These are phyloP conservation scores for Archivesica marissinica DNA, from an alignment of 1,140 invertebrate species.

Conservation along the genomic window DNA sequence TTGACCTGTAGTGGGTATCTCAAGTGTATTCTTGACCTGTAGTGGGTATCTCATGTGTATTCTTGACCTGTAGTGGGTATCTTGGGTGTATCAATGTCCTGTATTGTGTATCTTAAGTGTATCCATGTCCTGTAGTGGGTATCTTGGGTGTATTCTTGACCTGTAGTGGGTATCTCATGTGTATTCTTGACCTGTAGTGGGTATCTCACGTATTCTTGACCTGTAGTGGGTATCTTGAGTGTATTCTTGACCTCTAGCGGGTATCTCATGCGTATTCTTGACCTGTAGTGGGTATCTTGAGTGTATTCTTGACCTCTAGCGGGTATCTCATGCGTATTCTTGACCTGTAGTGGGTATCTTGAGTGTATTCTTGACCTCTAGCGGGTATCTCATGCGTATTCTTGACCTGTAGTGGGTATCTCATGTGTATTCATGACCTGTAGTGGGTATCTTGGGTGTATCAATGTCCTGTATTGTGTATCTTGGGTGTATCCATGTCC, in stretches of 20 bases:
- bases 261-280: background rate
- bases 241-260: background rate
- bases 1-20: background rate
- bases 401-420: too few species aligned
- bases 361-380: background rate
- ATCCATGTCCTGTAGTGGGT: background rate
- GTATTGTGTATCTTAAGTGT: background rate
- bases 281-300: too few species aligned
- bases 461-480: background rate
- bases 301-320: background rate
- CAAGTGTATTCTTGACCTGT: background rate
- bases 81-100: background rate
- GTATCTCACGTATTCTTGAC: background rate
- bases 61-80: background rate
- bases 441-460: background rate
- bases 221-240: background rate
- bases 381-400: background rate
- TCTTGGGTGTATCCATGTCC: background rate
- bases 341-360: background rate
- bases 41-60: background rate
- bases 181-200: background rate
- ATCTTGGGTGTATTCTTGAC: background rate
- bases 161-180: too few species aligned
- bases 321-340: background rate
- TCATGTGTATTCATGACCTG: slow-evolving; percentile 8